Conservation (phyloP, 2,888 invertebrate genomes). For the Zaprionus bogoriensis region DNA sequence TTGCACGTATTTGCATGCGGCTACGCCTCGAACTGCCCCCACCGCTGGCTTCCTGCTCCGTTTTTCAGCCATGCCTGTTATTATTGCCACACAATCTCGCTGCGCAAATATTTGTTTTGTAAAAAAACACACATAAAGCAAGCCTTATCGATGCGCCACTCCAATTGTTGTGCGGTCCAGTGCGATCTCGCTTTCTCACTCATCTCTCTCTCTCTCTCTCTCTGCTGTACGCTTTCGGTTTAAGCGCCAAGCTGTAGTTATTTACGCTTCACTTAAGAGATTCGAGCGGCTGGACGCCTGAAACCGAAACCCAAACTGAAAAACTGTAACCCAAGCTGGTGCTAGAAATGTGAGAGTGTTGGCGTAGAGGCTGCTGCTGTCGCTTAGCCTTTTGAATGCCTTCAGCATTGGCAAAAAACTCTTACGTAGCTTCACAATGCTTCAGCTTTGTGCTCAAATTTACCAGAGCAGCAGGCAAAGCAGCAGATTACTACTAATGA, state of each 20-base stretch:
- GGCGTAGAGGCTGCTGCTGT: background rate
- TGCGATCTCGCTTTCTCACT: too few species aligned
- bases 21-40: constrained; percentile 17
- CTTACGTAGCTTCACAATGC: too few species aligned
- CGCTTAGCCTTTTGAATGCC: constrained; percentile 4
- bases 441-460: too few species aligned
- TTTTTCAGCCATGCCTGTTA: background rate
- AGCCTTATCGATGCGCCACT: constrained; percentile 11
- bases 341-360: too few species aligned
- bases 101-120: constrained; percentile 61
- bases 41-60: too few species aligned
- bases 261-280: constrained; percentile 26
- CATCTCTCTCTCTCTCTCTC: too few species aligned
- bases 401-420: too few species aligned
- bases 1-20: constrained; percentile 52
- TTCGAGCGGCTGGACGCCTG: constrained; percentile 3
- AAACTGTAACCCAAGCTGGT: background rate
- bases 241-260: constrained; percentile 30
- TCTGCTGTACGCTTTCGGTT: constrained; percentile 13
- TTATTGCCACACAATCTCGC: constrained; percentile 62
- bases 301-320: background rate
- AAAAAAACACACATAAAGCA: constrained; percentile 39
- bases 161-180: constrained; percentile 57
- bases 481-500: too few species aligned
- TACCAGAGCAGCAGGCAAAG: too few species aligned